Percentiles rank a stretch among this genome's conserved stretches.
Conservation (phyloP, 2,113 vertebrate species). For the Sturnus vulgaris region DNA sequence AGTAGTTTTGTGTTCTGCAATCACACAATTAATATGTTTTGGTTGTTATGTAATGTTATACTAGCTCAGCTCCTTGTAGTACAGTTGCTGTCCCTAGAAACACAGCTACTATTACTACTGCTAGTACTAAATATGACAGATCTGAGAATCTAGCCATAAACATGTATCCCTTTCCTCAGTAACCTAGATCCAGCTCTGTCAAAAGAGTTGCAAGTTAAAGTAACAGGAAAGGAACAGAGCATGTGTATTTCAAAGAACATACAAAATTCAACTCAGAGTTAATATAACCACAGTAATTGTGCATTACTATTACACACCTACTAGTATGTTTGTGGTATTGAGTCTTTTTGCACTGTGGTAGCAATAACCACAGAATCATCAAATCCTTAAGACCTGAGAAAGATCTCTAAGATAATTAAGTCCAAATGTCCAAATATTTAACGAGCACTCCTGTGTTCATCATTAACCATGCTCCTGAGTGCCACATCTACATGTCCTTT, state of each 20-base stretch:
- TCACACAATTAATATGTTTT: neutral
- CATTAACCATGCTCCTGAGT: neutral
- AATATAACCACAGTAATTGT: neutral
- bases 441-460: neutral
- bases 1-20: neutral
- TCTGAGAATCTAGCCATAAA: neutral
- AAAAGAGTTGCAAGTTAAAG: neutral
- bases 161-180: neutral
- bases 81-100: neutral
- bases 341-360: neutral
- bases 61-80: neutral
- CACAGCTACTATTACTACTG: neutral
- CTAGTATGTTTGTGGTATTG: neutral
- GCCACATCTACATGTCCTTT: rapidly evolving
- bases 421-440: neutral
- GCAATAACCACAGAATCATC: neutral
- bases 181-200: neutral
- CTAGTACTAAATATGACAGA: neutral
- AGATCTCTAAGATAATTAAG: neutral
- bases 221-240: neutral
- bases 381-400: neutral
- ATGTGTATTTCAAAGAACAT: neutral
- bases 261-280: neutral
- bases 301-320: neutral
- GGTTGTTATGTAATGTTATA: neutral